Evolutionary conservation across 1,140 invertebrate genomes (phyloP).

Genomic region (Eubasilissa regina): DNA sequence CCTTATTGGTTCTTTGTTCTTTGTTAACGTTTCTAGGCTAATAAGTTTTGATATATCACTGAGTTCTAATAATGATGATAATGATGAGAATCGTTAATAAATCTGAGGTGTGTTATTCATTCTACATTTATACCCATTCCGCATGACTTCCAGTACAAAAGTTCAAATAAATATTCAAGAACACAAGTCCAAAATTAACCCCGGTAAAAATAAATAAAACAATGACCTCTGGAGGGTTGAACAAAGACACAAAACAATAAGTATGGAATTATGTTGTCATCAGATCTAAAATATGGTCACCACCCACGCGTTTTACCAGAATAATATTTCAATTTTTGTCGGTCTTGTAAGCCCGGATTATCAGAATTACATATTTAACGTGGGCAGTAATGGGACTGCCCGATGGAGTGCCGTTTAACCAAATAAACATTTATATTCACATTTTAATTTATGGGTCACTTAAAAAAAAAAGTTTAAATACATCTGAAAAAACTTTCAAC

Average conservation of each 20-base stretch:
- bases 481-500: not conserved
- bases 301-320: not conserved
- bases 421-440: not conserved
- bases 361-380: constrained; percentile 10
- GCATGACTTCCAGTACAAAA: too few species aligned
- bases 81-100: too few species aligned
- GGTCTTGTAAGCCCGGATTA: constrained; percentile 21
- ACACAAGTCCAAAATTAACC: too few species aligned
- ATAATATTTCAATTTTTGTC: constrained; percentile 40
- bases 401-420: constrained; percentile 12
- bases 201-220: too few species aligned
- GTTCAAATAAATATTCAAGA: too few species aligned
- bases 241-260: constrained; percentile 35
- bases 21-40: too few species aligned
- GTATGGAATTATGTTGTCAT: constrained; percentile 31
- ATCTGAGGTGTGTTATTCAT: too few species aligned
- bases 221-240: not conserved
- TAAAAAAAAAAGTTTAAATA: not conserved
- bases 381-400: not conserved
- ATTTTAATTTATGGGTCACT: not conserved
- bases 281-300: constrained; percentile 3
- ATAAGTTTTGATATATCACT: too few species aligned
- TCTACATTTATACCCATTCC: too few species aligned
- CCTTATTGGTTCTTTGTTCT: too few species aligned
- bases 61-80: too few species aligned